phyloP scores from a whole-genome alignment of 2,797 vertebrate genomes.

The Sciaenops ocellatus region DNA sequence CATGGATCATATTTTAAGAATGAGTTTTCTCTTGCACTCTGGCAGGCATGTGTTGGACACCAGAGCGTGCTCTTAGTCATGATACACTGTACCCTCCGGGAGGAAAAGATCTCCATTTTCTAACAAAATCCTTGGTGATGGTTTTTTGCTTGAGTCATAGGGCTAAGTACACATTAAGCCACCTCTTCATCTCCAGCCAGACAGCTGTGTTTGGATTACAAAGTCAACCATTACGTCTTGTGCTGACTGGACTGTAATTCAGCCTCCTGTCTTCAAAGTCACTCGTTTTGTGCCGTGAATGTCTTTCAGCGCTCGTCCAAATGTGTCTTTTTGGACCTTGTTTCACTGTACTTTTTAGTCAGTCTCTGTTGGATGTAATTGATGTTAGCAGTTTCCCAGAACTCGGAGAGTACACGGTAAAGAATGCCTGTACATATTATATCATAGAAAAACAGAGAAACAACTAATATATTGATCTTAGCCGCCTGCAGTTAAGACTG shows the following conservation, averaged over 20 bases:
- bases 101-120: slow-evolving; percentile 58
- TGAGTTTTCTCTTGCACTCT: slow-evolving; percentile 20
- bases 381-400: background rate
- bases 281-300: slow-evolving; percentile 23
- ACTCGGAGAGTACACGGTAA: background rate
- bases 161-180: slow-evolving; percentile 26
- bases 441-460: slow-evolving; percentile 6
- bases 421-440: background rate
- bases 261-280: slow-evolving; percentile 25
- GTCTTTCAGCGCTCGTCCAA: slow-evolving; percentile 1
- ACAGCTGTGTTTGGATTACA: slow-evolving; percentile 59
- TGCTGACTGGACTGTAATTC: slow-evolving; percentile 19
- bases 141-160: slow-evolving; percentile 31
- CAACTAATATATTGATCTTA: background rate
- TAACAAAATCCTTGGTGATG: background rate
- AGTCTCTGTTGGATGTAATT: slow-evolving; percentile 1
- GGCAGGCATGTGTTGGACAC: slow-evolving; percentile 54
- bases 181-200: slow-evolving; percentile 45
- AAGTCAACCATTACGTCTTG: slow-evolving; percentile 36
- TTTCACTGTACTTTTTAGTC: slow-evolving; percentile 1
- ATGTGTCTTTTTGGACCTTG: background rate
- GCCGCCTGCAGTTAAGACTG: background rate
- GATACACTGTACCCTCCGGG: slow-evolving; percentile 64
- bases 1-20: background rate
- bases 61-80: slow-evolving; percentile 64